Evolutionary conservation across 2,113 vertebrate species (phyloP).

Genomic region (Rynchops niger): DNA sequence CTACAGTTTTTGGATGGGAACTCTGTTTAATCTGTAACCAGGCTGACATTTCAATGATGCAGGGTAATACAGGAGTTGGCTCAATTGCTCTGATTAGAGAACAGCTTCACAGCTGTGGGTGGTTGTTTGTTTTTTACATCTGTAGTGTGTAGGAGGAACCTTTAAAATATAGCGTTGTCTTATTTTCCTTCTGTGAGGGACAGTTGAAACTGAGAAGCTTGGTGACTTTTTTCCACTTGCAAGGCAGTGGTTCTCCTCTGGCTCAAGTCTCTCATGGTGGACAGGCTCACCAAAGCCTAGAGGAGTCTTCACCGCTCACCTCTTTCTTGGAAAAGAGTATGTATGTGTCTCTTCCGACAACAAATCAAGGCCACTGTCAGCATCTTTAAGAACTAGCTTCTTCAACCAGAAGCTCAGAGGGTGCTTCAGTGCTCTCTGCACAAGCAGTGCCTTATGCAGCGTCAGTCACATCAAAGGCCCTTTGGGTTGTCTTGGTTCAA

Average conservation of each 20-base stretch:
- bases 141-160: neutral
- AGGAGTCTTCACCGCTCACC: neutral
- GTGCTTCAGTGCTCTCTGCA: neutral
- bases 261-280: neutral
- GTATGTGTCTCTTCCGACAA: neutral
- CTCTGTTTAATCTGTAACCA: neutral
- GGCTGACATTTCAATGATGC: neutral
- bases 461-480: slow-evolving; percentile 31
- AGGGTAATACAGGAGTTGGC: neutral
- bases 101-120: neutral
- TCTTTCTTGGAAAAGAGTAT: neutral
- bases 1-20: neutral
- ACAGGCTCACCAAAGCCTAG: neutral
- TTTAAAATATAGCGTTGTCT: neutral
- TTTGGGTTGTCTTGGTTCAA: slow-evolving; percentile 20
- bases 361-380: neutral
- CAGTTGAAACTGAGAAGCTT: neutral
- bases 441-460: neutral
- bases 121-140: neutral
- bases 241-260: neutral
- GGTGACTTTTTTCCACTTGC: neutral
- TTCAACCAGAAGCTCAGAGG: neutral
- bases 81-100: neutral
- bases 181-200: neutral
- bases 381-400: neutral